Evolutionary conservation across 2,888 invertebrate species (phyloP), one percentile per base, ranked within the genome.

Genomic region (Drosophila borborema): DNA sequence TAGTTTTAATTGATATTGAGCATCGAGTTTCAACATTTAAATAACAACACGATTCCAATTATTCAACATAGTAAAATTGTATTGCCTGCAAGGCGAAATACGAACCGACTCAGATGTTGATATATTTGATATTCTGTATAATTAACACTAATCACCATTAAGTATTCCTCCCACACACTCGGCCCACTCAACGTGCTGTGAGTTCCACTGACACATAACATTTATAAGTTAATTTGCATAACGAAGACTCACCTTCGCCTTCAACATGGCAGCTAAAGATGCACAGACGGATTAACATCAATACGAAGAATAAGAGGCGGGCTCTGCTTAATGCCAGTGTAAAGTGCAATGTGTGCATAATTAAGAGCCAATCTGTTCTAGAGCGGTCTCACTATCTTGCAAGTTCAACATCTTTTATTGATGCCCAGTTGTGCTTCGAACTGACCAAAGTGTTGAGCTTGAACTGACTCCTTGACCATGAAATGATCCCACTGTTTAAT

Each of bases 381-480:
- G 38, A 56, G 46, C 46, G 18, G 12, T 31, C 49, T 65, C 36
- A 18, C 40, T 20, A 20, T 20, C 20, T 54, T 38, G 28, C 78
- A 79, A 79, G 78, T 80, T 79, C 75, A 79, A 72, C 68, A 71
- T n/a, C 59, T 64, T 6, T 45, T 40, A 53, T n/a, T 72, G 54
- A 41, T 18, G 4, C 36, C 41, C 7, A 14, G 45, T 9, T 71
- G 54, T 16, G 51, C 36, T 56, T 43, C 36, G 20, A 60, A 31
- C 36, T 49, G 48, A 36, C 38, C 49, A 67, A 55, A 20, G 56
- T 38, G 54, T 49, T 5, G n/a, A 49, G 49, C 49, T 10, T 58
- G 61, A n/a, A 54, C 10, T 59, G 36, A 20, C 72, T 86, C 90
- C 89, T 89, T 89, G 89, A 86, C 90, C 89, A 86, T 89, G 90